Conservation (phyloP, 2,888 invertebrate genomes). For the Cylloceria caligata region DNA sequence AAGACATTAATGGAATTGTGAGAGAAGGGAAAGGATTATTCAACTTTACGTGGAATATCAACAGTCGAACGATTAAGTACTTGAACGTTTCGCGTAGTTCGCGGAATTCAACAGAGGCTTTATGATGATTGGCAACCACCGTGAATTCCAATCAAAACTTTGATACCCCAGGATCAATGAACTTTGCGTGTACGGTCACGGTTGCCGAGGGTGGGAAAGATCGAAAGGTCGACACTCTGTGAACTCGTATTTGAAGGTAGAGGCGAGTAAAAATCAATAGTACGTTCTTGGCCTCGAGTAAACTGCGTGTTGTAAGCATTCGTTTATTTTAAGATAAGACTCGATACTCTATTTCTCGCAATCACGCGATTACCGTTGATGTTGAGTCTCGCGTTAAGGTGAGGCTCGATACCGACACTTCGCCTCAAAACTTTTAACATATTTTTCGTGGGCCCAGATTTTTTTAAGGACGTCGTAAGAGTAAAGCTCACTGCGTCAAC, state of each 20-base stretch:
- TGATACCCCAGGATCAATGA: slow-evolving; percentile 58
- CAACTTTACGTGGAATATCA: slow-evolving; percentile 7
- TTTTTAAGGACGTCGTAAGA: too few relatives aligned
- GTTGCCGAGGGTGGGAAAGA: slow-evolving; percentile 52
- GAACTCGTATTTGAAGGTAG: slow-evolving; percentile 51
- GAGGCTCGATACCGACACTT: too few relatives aligned
- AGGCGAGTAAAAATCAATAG: slow-evolving; percentile 58
- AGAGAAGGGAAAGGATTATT: background rate
- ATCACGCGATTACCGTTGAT: too few relatives aligned
- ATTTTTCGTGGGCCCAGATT: too few relatives aligned
- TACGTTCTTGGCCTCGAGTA: slow-evolving; percentile 40
- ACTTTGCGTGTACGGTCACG: slow-evolving; percentile 53
- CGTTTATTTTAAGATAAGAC: background rate
- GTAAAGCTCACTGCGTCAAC: too few relatives aligned
- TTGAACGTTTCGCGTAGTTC: background rate
- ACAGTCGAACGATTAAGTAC: slow-evolving; percentile 22
- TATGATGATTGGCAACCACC: background rate
- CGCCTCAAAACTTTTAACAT: too few relatives aligned
- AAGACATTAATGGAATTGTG: slow-evolving; percentile 16
- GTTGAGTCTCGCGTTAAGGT: too few relatives aligned
- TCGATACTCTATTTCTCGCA: too few relatives aligned
- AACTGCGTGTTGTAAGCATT: background rate
- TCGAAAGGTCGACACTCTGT: slow-evolving; percentile 67
- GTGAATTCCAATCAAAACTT: slow-evolving; percentile 52
- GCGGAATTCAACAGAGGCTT: background rate